phyloP scores from a whole-genome alignment of 2,113 vertebrate genomes.

The Psilopogon haemacephalus region DNA sequence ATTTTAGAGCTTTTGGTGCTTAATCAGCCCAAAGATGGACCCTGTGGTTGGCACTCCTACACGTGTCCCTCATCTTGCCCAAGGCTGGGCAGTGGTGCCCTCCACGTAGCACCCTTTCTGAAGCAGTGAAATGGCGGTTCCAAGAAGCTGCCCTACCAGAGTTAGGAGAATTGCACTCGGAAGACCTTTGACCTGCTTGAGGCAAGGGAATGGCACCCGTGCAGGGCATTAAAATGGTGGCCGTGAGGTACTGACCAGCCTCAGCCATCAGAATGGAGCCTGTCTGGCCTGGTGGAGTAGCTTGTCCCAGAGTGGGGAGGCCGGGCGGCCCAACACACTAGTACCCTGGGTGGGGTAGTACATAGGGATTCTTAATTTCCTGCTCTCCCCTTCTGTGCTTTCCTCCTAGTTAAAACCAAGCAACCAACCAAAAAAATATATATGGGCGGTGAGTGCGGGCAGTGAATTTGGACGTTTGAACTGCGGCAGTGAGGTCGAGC shows the following conservation, averaged over 20 bases:
- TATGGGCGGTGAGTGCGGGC: background rate
- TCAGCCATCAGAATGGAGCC: background rate
- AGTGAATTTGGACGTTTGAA: background rate
- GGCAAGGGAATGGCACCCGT: background rate
- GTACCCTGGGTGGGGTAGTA: rapidly evolving
- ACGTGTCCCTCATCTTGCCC: rapidly evolving
- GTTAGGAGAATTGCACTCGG: background rate
- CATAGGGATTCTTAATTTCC: background rate
- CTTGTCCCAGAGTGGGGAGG: no score
- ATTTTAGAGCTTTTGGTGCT: background rate
- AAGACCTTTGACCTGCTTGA: background rate
- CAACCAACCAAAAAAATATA: background rate
- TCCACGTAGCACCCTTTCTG: background rate
- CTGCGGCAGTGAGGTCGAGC: background rate
- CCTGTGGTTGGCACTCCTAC: background rate
- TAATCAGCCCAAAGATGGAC: background rate
- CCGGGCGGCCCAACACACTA: no score
- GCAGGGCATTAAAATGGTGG: background rate
- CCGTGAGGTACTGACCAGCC: background rate
- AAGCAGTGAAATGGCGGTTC: background rate
- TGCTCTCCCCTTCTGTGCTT: no score
- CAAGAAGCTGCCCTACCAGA: background rate
- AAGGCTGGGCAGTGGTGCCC: background rate
- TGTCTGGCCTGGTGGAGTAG: background rate
- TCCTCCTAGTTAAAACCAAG: background rate